phyloP scores from a whole-genome alignment of 2,113 vertebrate genomes.

The Copsychus sechellarum region DNA sequence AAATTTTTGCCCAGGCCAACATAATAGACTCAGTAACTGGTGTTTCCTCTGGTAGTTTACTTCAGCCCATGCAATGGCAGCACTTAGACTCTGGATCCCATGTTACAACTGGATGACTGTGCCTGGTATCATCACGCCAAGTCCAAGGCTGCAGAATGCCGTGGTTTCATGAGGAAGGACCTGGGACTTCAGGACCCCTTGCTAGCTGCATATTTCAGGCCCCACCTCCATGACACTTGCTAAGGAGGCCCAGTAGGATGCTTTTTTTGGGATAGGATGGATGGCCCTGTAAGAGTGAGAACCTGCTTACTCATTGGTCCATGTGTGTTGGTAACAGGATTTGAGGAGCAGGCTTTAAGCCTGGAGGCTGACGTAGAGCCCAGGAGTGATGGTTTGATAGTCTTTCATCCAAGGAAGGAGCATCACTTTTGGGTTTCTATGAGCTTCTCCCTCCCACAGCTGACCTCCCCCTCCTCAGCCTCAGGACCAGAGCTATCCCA shows the following conservation, averaged over 20 bases:
- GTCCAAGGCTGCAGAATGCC: not conserved
- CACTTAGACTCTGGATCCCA: not conserved
- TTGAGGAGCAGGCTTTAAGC: not conserved
- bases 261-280: not conserved
- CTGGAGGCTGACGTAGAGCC: not conserved
- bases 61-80: not conserved
- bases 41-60: not conserved
- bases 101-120: not conserved
- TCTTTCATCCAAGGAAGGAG: not conserved
- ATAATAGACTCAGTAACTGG: not conserved
- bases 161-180: not conserved
- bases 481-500: not conserved
- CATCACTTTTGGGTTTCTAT: not conserved
- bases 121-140: fast-evolving
- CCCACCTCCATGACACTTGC: not conserved
- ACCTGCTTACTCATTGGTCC: not conserved
- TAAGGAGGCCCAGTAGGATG: not conserved
- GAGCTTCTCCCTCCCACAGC: not conserved
- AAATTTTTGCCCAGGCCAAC: not conserved
- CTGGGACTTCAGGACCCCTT: not conserved
- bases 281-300: not conserved
- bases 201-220: not conserved
- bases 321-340: fast-evolving
- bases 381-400: not conserved
- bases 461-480: not conserved